These are phyloP conservation scores for Tauraco hartlaubi DNA, from an alignment of 2,797 vertebrate species.

Conservation along the genomic window DNA sequence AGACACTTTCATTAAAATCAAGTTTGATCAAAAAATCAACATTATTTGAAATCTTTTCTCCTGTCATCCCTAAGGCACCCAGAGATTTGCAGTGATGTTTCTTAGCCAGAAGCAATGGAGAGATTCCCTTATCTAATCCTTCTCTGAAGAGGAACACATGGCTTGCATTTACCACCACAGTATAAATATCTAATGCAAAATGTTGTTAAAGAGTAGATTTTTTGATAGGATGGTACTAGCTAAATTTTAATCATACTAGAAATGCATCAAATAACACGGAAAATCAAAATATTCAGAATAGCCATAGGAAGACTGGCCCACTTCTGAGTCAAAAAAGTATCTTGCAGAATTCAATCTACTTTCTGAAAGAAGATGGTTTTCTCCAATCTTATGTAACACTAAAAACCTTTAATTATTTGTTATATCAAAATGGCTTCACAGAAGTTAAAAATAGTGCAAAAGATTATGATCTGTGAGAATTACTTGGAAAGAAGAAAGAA, in stretches of 20 bases:
- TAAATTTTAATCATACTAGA: background rate
- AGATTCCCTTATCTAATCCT: background rate
- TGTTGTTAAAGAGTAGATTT: background rate
- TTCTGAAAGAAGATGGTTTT: background rate
- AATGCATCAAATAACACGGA: background rate
- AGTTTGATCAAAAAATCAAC: conserved; percentile 40
- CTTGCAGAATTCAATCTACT: background rate
- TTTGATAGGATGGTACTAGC: background rate
- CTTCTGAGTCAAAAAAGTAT: background rate
- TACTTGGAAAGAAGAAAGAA: background rate
- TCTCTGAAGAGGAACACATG: background rate
- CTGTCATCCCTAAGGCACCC: background rate
- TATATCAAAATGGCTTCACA: background rate
- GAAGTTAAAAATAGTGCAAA: background rate
- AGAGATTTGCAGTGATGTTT: background rate
- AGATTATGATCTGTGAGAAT: background rate
- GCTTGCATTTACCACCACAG: background rate
- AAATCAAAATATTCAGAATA: background rate
- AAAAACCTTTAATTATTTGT: background rate
- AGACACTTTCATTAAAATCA: conserved; percentile 45
- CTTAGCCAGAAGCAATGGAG: background rate
- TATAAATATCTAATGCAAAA: background rate
- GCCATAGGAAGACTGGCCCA: background rate
- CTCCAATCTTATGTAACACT: background rate
- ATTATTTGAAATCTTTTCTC: conserved; percentile 20